These are phyloP conservation scores for Villa cingulata DNA, from an alignment of 2,888 invertebrate genomes.

Conservation along the genomic window DNA sequence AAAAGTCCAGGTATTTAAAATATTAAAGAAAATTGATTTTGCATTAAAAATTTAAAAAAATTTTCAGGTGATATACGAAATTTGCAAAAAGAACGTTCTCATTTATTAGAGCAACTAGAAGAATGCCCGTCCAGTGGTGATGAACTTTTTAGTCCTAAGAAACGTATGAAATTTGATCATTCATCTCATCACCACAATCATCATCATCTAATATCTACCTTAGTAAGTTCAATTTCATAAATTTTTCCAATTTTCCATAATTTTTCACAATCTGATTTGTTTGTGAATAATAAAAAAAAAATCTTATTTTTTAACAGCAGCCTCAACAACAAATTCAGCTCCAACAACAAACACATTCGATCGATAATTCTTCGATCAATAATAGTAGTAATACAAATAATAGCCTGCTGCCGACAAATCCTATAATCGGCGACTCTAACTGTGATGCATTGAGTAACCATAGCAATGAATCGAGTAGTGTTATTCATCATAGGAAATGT, in stretches of 20 bases:
- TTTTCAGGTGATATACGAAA: constrained; percentile 48
- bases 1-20: constrained; percentile 28
- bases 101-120: constrained; percentile 54
- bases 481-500: constrained; percentile 25
- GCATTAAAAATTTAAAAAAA: not conserved
- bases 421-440: constrained; percentile 28
- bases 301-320: not conserved
- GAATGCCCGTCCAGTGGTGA: constrained; percentile 59
- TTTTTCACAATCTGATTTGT: not conserved
- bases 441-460: constrained; percentile 34
- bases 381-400: constrained; percentile 19
- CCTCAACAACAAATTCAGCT: constrained; percentile 12
- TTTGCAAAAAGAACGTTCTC: constrained; percentile 55
- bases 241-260: no score
- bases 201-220: constrained; percentile 22
- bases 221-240: constrained; percentile 25
- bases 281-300: not conserved
- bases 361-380: constrained; percentile 6
- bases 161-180: constrained; percentile 49
- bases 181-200: constrained; percentile 30
- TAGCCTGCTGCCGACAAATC: constrained; percentile 19
- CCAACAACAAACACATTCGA: constrained; percentile 7
- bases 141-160: constrained; percentile 51
- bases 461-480: constrained; percentile 16
- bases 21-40: not conserved